Base-by-base conservation (phyloP, 2,888 invertebrate genomes). In the Sympetrum striolatum region DNA sequence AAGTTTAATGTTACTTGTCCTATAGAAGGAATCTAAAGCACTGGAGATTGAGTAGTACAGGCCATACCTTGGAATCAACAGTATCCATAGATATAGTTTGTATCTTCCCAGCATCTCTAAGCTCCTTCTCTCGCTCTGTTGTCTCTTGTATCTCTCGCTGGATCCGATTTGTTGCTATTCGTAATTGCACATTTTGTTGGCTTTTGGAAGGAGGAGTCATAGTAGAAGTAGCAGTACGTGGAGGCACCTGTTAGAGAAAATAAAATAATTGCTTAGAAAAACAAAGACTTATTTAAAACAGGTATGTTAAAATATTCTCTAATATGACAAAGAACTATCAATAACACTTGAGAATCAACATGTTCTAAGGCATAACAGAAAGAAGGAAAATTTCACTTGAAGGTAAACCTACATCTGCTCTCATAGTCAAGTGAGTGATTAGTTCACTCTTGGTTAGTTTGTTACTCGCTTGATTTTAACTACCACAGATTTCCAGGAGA, bases 81-180 rank as follows among this genome's bases (percentile, higher is more conserved):
- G 94, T 94, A 91, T 95, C 95, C 92, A 95, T 94, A n/a, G 95
- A 95, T 48, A 94, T 94, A 31, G 95, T 95, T 92, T 94, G 94
- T 91, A 95, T 95, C 92, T 94, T 94, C 18, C 95, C 95, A 91
- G 96, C 96, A 92, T 96, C 96, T 92, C 96, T 95, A 92, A 98
- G 96, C 93, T 97, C 98, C 93, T 96, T 95, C 94, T 98, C 98
- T 92, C 98, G 95, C 93, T 97, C 96, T 90, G 96, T 96, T 91
- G 97, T 97, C 94, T 97, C 97, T 93, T 97, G 96, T 92, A 98
- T 98, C 95, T 98, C 98, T 93, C 96, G 96, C 94, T 98, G 98
- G 93, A 98, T 98, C 93, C 98, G 96, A 92, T 94, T 94, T 37
- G 95, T 94, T 25, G 95, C 95, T 93, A 91, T 90, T 90, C 91